phyloP scores from a whole-genome alignment of 2,888 invertebrate species.

The Augiades crinisus region DNA sequence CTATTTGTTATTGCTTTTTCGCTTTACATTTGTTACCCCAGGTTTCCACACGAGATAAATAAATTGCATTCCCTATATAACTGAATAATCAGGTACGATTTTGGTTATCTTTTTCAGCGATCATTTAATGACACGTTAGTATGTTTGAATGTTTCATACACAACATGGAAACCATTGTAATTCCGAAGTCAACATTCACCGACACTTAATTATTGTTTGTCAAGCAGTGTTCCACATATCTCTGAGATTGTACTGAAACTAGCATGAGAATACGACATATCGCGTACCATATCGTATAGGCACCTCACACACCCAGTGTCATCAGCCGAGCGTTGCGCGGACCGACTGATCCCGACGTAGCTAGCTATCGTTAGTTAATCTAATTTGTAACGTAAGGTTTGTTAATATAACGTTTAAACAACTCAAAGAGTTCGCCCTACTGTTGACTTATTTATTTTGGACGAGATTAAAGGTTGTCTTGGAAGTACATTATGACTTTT shows the following conservation, averaged over 20 bases:
- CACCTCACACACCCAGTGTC: not conserved
- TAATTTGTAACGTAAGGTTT: constrained; percentile 56
- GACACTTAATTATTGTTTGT: not conserved
- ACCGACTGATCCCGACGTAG: constrained; percentile 11
- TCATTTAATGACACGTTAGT: no score
- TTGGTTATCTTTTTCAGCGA: no score
- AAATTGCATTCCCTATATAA: no score
- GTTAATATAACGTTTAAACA: constrained; percentile 69
- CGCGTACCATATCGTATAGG: not conserved
- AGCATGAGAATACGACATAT: not conserved
- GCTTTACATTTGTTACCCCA: no score
- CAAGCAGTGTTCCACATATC: not conserved
- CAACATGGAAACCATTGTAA: no score
- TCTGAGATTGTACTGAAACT: not conserved
- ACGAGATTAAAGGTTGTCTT: constrained; percentile 79
- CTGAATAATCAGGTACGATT: no score
- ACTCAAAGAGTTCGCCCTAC: constrained; percentile 78
- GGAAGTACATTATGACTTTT: constrained; percentile 52
- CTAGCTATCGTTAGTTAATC: constrained; percentile 20
- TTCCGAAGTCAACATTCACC: no score
- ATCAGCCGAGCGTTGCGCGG: not conserved
- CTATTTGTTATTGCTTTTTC: not conserved
- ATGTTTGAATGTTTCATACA: no score
- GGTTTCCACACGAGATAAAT: no score
- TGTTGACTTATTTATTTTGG: constrained; percentile 77